Base-by-base conservation (phyloP, 2,113 vertebrate genomes). In the Tricholaema leucomelas region DNA sequence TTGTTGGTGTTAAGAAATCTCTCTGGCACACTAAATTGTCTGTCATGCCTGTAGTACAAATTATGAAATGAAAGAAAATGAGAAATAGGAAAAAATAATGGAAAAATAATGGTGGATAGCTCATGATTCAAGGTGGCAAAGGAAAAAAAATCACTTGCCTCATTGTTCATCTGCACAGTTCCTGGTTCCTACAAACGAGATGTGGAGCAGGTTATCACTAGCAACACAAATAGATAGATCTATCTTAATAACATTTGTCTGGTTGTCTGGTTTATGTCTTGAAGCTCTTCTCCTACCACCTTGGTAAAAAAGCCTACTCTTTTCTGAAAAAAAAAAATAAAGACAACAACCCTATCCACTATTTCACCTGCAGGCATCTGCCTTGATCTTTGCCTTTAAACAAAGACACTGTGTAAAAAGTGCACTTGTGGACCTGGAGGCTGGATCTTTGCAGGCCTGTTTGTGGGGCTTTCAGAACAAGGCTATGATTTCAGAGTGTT, bases 1-100 rank as follows among this genome's bases (percentile, higher is more conserved):
- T 87, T 15, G 7, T 54, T 63, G 52, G 44, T 83, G 78, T 87
- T 85, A 88, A 72, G 87, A 91, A 92, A 92, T 67, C 87, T 95
- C 85, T 85, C 42, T 78, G 65, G 58, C 28, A 17, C 66, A 76
- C 17, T 21, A 65, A 79, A 86, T 88, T 81, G 17, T 76, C 83
- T 85, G 31, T 66, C 87, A 80, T 77, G 65, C 18, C 31, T 25
- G 31, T 61, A 93, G 69, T 65, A 91, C 24, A 87, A 92, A 91
- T 86, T 90, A 58, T 78, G 69, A 90, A 64, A 65, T 61, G 55
- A 69, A 85, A 80, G 35, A 84, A 90, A 93, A 70, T 76, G 36
- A 87, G 86, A 93, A 94, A 69, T 33, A 75, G 88, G 84, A n/a
- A 93, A 84, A 81, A 42, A 78, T 88, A 11, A 70, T 36, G 54